These are phyloP conservation scores for Acronicta psi DNA, from an alignment of 2,888 invertebrate genomes.

Conservation along the genomic window DNA sequence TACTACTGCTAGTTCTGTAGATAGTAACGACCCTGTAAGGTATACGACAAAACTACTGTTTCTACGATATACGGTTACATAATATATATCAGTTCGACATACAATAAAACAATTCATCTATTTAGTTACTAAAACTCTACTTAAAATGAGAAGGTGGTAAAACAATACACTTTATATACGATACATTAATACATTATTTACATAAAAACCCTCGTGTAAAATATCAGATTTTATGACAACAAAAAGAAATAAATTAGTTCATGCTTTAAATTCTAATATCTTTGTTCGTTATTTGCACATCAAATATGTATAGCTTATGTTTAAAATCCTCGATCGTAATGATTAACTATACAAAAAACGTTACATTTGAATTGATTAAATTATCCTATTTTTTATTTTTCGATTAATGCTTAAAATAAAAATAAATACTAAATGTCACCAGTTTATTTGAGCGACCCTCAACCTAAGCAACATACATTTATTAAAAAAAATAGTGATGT, in stretches of 20 bases:
- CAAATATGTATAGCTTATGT: slow-evolving; percentile 35
- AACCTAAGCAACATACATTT: slow-evolving; percentile 6
- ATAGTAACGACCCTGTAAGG: not conserved
- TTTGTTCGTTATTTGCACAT: slow-evolving; percentile 40
- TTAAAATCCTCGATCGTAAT: slow-evolving; percentile 29
- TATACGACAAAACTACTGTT: not conserved
- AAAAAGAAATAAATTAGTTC: slow-evolving; percentile 40
- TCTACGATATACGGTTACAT: not conserved
- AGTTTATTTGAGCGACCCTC: slow-evolving; percentile 14
- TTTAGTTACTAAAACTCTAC: slow-evolving; percentile 44
- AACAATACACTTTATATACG: slow-evolving; percentile 41
- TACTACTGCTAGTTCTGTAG: not conserved
- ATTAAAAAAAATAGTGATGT: slow-evolving; percentile 21
- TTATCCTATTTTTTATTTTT: slow-evolving; percentile 17
- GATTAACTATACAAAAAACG: slow-evolving; percentile 25
- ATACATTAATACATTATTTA: slow-evolving; percentile 54
- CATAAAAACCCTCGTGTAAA: slow-evolving; percentile 37
- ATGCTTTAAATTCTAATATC: slow-evolving; percentile 34
- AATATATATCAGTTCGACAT: slow-evolving; percentile 12
- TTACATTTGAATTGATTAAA: slow-evolving; percentile 38
- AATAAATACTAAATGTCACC: slow-evolving; percentile 28
- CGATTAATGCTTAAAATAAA: slow-evolving; percentile 45
- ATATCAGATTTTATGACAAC: slow-evolving; percentile 36
- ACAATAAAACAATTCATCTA: slow-evolving; percentile 35
- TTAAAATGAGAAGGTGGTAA: slow-evolving; percentile 52